Evolutionary conservation across 2,888 invertebrate species (phyloP), one percentile per base, ranked within the genome.

Genomic region (Athrips mouffetella): DNA sequence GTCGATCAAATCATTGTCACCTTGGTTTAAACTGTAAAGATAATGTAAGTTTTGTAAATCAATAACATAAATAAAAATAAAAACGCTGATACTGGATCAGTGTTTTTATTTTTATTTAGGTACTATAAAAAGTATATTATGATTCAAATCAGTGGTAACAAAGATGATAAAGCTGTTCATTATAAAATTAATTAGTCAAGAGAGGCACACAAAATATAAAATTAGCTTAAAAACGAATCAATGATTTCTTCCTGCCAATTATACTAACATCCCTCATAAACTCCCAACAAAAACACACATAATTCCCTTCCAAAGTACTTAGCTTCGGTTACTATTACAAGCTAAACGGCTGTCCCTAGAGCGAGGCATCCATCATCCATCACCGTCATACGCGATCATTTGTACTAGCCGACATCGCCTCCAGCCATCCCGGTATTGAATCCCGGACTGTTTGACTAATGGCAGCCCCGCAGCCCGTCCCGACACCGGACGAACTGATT

Each of bases 361-460:
- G 53, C 51, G 52, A 50, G 48, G 50, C 51, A 59, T 60, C 57
- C 47, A 52, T 60, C 80, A 83, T 85, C 77, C 69, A 82, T 85
- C 84, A 74, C 67, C 71, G 80, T 84, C 83, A 78, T 77, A 76
- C 62, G 59, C 60, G 70, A 70, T 77, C 77, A 77, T 78, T 82
- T 79, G 75, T 76, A 67, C 58, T 62, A 48, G 60, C 65, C 66
- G 63, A 62, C 68, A 56, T 60, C 58, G 66, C 70, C 62, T 51
- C 53, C 47, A 69, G 73, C 76, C 56, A 72, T 70, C 74, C 74
- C 65, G 59, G 71, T 70, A 73, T 74, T 52, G 52, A 52, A 52
- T 50, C 52, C 52, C 47, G 62, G 61, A 60, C 61, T 58, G 63
- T 72, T 73, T 80, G 80, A 82, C 70, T 82, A 82, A 85, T 85